These are phyloP conservation scores for Dyspetes luteomarginatus DNA, from an alignment of 2,888 invertebrate species.

Conservation along the genomic window DNA sequence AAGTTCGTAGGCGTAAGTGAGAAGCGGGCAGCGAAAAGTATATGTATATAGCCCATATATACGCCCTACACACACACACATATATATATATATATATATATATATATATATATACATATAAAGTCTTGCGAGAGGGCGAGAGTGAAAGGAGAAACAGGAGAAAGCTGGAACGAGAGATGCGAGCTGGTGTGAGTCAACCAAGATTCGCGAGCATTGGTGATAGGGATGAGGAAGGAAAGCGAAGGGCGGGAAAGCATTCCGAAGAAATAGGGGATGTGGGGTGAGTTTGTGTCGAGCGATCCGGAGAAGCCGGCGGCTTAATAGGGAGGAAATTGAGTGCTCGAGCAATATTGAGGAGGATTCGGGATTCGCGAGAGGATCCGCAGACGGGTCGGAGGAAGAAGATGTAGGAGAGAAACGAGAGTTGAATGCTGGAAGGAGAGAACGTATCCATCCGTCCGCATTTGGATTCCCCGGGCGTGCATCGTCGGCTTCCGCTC, in stretches of 20 bases:
- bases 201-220: constrained; percentile 50
- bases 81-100: background rate
- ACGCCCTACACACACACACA: background rate
- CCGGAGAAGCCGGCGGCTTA: constrained; percentile 81
- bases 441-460: constrained; percentile 78
- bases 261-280: constrained; percentile 54
- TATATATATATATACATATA: background rate
- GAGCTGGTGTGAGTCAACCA: constrained; percentile 68
- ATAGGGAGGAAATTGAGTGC: constrained; percentile 84
- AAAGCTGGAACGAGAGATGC: constrained; percentile 64
- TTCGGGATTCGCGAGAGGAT: constrained; percentile 80
- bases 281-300: constrained; percentile 70
- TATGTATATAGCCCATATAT: background rate
- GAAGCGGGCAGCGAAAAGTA: constrained; percentile 53
- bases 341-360: constrained; percentile 83
- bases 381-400: constrained; percentile 67
- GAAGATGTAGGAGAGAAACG: constrained; percentile 44
- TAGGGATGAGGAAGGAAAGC: constrained; percentile 58
- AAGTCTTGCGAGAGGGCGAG: constrained; percentile 52
- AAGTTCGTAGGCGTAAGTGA: constrained; percentile 60
- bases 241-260: constrained; percentile 61
- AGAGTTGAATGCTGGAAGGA: constrained; percentile 41
- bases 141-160: constrained; percentile 63
- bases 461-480: constrained; percentile 81
- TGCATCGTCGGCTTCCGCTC: constrained; percentile 79